Base-by-base conservation (phyloP, 2,888 invertebrate genomes). In the Gymnosoma rotundatum region DNA sequence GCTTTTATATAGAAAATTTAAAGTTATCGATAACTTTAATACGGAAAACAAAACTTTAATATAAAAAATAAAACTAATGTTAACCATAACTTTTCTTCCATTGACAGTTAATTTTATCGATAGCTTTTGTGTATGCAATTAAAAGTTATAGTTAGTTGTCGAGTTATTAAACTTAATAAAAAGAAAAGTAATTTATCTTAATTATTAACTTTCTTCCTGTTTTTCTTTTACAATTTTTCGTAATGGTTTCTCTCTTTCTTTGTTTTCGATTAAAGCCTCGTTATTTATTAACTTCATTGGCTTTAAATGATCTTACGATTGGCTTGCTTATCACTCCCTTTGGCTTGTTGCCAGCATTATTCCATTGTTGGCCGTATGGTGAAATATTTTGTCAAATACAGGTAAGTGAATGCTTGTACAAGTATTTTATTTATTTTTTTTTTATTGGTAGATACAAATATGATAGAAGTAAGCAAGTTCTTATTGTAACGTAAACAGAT, bases 311-410 rank as follows among this genome's bases (percentile, higher is more conserved):
- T 92, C 94, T 97, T 86, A 96, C 97, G 89, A 97, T 97, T 91
- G 97, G 97, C 61, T 94, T 97, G 88, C 94, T 97, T 89, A 96
- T 97, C 89, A 97, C 97, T 70, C 97, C 97, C 36, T 96, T 97
- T 89, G 97, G 97, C 80, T 94, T 97, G 85, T 93, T 97, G 88
- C 97, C 97, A 32, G 96, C 97, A 52, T 93, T 97, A 86, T 95
- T 96, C 90, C 96, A 96, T 92, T 97, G 97, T 92, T 97, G 97
- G 97, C 97, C 97, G 48, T 97, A 96, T 93, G 97, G 97, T 75
- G 97, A 97, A 93, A 95, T 97, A 89, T 95, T 97, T 92, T 97
- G 97, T 92, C 97, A 97, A 93, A 97, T 97, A 91, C 97, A 97
- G 96, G 97, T 97, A 93, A 93, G 89, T 86, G 4, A 6, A 89